Evolutionary conservation across 2,113 vertebrate species (phyloP), one percentile per base, ranked within the genome.

Genomic region (Rhinogobius similis): DNA sequence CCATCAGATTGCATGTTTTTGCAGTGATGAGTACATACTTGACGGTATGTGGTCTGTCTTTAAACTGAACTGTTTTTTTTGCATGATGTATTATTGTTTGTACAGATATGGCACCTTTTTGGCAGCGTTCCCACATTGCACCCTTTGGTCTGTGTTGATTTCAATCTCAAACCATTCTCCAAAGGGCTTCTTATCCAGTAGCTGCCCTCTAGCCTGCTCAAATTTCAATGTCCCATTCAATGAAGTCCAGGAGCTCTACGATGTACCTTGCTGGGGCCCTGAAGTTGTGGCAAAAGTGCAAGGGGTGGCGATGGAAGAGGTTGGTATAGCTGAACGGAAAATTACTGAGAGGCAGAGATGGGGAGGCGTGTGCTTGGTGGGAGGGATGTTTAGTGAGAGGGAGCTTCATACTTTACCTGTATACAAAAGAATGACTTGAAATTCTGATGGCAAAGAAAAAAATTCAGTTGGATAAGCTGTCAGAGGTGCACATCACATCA

Each of bases 261-360:
- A 56, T 56, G 53, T 27, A 55, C 10, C 24, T 56, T 26, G 7
- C 46, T 18, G 46, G 46, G 13, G 56, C 10, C 1, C 21, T 32
- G 41, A 43, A 62, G 21, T 67, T n/a, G 21, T 2, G 41, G 26
- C 1, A 23, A 39, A 53, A 48, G 29, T 16, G 62, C 67, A 55
- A 2, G 27, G 29, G 32, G 44, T 21, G 56, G 48, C 39, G 46
- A 61, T 44, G 61, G 62, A 67, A 4, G 70, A 36, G 27, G 55
- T n/a, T n/a, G 44, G 50, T 12, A 14, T 16, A 11, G 44, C 52
- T n/a, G 66, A 77, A 64, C 0, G 85, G 83, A 88, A 88, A 87
- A 88, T 65, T 87, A 88, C 88, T 78, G 82, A 77, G 72, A 71
- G 72, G 61, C 63, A 62, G 23, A n/a, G 67, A 38, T 21, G 53